These are phyloP conservation scores for Chloebia gouldiae DNA, from an alignment of 2,113 vertebrate species.

Conservation along the genomic window DNA sequence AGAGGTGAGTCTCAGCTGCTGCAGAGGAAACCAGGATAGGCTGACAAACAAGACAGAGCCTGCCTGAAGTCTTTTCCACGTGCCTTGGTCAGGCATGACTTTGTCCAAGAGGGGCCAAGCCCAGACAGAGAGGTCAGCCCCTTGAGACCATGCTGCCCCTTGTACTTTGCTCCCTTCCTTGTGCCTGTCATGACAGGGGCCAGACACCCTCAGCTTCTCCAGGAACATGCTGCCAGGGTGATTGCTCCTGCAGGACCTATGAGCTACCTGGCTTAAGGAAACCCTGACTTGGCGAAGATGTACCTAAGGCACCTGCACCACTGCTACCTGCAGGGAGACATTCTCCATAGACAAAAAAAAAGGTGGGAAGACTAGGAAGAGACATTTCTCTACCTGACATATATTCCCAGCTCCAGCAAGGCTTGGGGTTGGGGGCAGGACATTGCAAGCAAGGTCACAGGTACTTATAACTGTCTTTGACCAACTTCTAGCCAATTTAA, in stretches of 20 bases:
- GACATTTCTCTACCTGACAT: neutral
- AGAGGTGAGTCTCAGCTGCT: neutral
- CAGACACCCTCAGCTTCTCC: neutral
- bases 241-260: neutral
- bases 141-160: rapidly evolving
- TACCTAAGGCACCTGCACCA: rapidly evolving
- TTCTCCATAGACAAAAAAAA: neutral
- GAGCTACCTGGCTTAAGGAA: neutral
- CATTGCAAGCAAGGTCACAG: neutral
- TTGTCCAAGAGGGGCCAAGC: neutral
- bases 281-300: neutral
- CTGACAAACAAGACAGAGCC: neutral
- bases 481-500: neutral
- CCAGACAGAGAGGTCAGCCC: neutral
- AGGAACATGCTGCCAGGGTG: neutral
- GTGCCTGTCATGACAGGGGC: neutral
- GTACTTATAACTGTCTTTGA: neutral
- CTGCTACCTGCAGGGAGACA: neutral
- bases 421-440: rapidly evolving
- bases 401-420: neutral
- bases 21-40: neutral
- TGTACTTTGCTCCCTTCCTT: neutral
- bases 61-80: neutral
- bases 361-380: neutral
- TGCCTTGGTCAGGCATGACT: neutral